Evolutionary conservation across 2,888 invertebrate genomes (phyloP), one percentile per base, ranked within the genome.

Genomic region (Argyresthia goedartella): DNA sequence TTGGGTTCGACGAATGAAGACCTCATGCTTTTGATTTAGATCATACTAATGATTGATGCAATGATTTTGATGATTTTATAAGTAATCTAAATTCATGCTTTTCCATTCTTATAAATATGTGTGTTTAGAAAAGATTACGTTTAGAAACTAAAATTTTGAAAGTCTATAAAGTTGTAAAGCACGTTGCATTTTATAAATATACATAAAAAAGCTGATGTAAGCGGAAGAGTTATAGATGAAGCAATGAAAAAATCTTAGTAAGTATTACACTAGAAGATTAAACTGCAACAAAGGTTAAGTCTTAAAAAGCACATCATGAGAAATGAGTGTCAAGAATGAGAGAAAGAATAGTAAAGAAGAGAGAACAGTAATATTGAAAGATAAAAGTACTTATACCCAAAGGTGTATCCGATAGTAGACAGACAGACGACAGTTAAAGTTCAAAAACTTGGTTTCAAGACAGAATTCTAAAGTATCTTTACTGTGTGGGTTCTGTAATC

Each of bases 321-420:
- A 81, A 76, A 78, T 77, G 71, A 79, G 74, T 64, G 55, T 52
- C 53, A 53, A 51, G 59, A 59, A 59, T 53, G 52, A 60, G 57
- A 60, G 52, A 55, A 54, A 52, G 35, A 45, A 48, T 51, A 52
- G 48, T 54, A 55, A 57, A 54, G 55, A 53, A 54, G 6, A 25
- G 25, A 51, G 42, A 35, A 48, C 36, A 48, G 35, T 36, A 36
- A 36, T 39, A 1, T 39, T 11, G 33, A 33, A 33, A 46, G 10
- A 44, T 10, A 47, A 39, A 48, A 9, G 55, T 55, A n/a, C n/a
- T n/a, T n/a, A 63, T 75, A 81, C 84, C 85, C 84, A 85, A 84
- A 84, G 84, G 85, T 85, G 84, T 85, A 80, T 67, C 64, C 57
- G 60, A 60, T 36, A 36, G 13, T 8, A 36, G 13, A 9, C 8